Conservation (phyloP, 2,888 invertebrate genomes). For the Caradrina kadenii region DNA sequence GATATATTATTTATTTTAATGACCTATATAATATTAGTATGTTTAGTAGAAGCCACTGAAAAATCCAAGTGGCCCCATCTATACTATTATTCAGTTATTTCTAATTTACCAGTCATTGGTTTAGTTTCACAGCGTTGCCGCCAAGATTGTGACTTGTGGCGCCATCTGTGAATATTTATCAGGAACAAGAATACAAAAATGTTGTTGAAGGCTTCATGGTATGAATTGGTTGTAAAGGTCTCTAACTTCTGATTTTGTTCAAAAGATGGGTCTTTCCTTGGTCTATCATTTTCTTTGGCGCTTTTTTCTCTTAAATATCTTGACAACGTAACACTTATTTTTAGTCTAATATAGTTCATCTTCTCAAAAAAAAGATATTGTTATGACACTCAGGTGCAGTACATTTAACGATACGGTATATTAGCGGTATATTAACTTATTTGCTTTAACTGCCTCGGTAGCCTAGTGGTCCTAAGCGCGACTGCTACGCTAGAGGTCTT, state of each 20-base stretch:
- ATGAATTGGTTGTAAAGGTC: not conserved
- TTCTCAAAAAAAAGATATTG: too few relatives aligned
- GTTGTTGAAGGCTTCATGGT: not conserved
- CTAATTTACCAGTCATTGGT: not conserved
- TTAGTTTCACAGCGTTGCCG: not conserved
- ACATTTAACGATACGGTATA: too few relatives aligned
- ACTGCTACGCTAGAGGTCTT: too few relatives aligned
- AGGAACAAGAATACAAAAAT: not conserved
- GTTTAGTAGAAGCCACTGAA: not conserved
- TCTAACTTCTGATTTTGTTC: not conserved
- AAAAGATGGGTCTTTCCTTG: not conserved
- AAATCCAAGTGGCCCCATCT: conserved; percentile 34
- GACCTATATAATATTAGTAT: too few relatives aligned
- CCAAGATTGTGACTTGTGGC: not conserved
- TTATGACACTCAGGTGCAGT: too few relatives aligned
- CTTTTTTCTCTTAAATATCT: too few relatives aligned
- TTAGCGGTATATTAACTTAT: too few relatives aligned
- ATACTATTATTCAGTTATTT: conserved; percentile 8
- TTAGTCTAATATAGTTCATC: too few relatives aligned
- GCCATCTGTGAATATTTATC: conserved; percentile 25
- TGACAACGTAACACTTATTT: too few relatives aligned
- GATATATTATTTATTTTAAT: too few relatives aligned
- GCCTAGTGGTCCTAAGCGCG: too few relatives aligned
- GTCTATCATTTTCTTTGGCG: not conserved
- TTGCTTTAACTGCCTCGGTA: too few relatives aligned